Conservation (phyloP, 2,888 invertebrate genomes). For the Eucera pruinosa region DNA sequence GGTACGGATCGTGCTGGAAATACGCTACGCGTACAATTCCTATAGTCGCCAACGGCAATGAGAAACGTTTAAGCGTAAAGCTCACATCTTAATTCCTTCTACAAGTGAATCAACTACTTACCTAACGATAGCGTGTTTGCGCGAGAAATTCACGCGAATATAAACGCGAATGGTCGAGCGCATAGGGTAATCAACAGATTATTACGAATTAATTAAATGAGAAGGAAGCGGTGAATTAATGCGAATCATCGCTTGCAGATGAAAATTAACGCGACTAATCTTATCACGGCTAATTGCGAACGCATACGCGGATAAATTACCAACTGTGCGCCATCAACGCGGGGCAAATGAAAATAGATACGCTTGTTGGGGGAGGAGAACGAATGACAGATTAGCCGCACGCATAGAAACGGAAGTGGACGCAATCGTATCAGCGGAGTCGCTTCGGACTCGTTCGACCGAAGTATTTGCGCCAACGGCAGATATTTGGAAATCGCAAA, state of each 20-base stretch:
- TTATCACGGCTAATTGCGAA: neutral
- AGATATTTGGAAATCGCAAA: constrained; percentile 7
- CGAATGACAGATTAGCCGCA: neutral
- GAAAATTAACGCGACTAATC: constrained; percentile 9
- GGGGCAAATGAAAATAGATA: constrained; percentile 8
- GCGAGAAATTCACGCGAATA: neutral
- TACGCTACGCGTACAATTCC: no score
- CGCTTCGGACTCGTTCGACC: neutral
- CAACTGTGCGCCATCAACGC: neutral
- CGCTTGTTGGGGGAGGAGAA: neutral
- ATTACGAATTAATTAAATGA: constrained; percentile 9
- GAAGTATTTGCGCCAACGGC: neutral
- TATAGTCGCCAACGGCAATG: no score
- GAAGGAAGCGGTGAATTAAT: neutral
- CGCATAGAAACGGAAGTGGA: neutral
- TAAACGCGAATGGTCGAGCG: neutral
- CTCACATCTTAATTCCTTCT: no score
- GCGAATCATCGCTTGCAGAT: neutral
- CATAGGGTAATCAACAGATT: neutral
- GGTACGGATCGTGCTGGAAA: no score
- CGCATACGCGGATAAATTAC: neutral
- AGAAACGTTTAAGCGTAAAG: no score
- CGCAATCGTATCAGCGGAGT: neutral
- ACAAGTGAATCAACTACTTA: no score
- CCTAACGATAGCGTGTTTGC: no score